phyloP scores from a whole-genome alignment of 2,888 invertebrate genomes.

The Perithous albicinctus region DNA sequence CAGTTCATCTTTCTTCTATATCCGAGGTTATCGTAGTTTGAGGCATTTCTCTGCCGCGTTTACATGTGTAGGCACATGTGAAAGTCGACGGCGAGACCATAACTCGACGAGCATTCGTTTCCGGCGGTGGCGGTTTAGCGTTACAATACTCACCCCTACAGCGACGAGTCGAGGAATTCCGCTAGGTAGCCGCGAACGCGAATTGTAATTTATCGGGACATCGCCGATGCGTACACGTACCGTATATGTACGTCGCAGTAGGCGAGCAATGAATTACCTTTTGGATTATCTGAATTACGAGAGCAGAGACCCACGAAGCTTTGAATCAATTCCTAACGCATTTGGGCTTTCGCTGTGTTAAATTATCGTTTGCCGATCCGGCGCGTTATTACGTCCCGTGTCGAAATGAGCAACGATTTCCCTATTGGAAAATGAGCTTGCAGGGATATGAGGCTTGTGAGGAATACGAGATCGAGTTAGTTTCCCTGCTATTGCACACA shows the following conservation, averaged over 20 bases:
- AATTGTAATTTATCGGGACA: conserved; percentile 59
- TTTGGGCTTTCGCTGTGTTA: conserved; percentile 52
- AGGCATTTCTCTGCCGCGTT: conserved; percentile 5
- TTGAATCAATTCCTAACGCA: conserved; percentile 64
- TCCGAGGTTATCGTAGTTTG: background rate
- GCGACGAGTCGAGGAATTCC: conserved; percentile 57
- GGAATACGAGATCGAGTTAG: conserved; percentile 12
- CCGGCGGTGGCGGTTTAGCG: conserved; percentile 49
- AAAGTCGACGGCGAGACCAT: conserved; percentile 42
- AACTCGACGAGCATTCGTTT: conserved; percentile 60
- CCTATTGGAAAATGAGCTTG: conserved; percentile 44
- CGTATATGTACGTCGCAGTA: conserved; percentile 41
- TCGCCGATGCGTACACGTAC: conserved; percentile 58
- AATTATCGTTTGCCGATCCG: conserved; percentile 62
- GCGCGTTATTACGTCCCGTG: conserved; percentile 45
- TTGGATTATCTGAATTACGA: conserved; percentile 66
- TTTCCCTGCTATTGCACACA: background rate
- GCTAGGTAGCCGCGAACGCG: conserved; percentile 38
- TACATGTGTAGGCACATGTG: background rate
- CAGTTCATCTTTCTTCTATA: conserved; percentile 11
- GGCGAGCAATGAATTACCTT: conserved; percentile 62
- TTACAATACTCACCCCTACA: conserved; percentile 49
- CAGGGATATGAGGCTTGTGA: background rate
- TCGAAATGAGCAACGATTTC: background rate
- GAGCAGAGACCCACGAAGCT: conserved; percentile 42